phyloP scores from a whole-genome alignment of 2,113 vertebrate genomes.

The Trachemys scripta region DNA sequence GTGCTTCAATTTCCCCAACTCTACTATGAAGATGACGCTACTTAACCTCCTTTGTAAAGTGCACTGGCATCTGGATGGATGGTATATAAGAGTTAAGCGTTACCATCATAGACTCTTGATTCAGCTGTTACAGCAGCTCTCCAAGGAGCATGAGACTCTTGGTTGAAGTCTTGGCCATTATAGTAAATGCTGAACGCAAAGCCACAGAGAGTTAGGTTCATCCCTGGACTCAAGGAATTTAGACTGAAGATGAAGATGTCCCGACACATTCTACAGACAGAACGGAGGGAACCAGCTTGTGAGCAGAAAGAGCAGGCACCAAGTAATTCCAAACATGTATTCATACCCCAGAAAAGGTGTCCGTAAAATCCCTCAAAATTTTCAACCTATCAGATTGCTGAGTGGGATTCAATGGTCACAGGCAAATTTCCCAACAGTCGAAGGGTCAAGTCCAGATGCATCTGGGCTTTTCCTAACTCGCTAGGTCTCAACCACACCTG shows the following conservation, averaged over 20 bases:
- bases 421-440: background rate
- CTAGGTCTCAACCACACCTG: background rate
- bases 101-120: background rate
- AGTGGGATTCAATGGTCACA: slow-evolving; percentile 10
- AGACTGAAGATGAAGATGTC: background rate
- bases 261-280: background rate
- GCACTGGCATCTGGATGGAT: background rate
- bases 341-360: slow-evolving; percentile 29
- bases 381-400: background rate
- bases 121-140: background rate
- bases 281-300: background rate
- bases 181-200: background rate
- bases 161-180: background rate
- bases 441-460: slow-evolving; percentile 4
- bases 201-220: background rate
- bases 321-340: slow-evolving; percentile 45
- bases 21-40: background rate
- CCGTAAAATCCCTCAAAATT: background rate
- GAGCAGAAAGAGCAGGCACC: background rate
- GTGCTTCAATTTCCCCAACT: background rate
- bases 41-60: background rate
- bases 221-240: background rate
- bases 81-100: accelerated
- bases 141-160: background rate
- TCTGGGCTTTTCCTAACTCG: background rate